Percentiles rank a stretch among this genome's conserved stretches.
phyloP scores from a whole-genome alignment of 2,888 invertebrate species.

The Creontiades dilutus region DNA sequence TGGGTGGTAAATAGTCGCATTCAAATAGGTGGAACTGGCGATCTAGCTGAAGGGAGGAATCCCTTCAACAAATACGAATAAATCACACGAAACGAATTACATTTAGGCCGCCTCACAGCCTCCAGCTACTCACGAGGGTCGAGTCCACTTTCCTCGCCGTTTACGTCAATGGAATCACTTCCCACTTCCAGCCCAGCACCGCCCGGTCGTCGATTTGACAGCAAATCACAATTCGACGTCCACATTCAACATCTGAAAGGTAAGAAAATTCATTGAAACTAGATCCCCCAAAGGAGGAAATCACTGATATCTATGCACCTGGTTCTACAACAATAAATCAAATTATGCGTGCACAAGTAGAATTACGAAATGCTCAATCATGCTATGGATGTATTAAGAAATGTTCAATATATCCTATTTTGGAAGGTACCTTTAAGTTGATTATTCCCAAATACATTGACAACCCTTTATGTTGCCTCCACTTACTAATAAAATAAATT shows the following conservation, averaged over 20 bases:
- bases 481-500: too few relatives aligned
- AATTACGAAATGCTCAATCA: too few relatives aligned
- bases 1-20: neutral
- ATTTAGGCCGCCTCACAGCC: neutral
- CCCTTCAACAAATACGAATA: neutral
- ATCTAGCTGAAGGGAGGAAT: neutral
- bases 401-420: too few relatives aligned
- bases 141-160: slow-evolving; percentile 64
- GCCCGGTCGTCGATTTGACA: slow-evolving; percentile 70
- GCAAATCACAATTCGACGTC: slow-evolving; percentile 72
- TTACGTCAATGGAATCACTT: slow-evolving; percentile 72
- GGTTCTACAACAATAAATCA: too few relatives aligned
- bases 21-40: neutral
- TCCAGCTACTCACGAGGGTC: slow-evolving; percentile 66
- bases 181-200: slow-evolving; percentile 46
- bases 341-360: too few relatives aligned
- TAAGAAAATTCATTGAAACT: slow-evolving; percentile 36
- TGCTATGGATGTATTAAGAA: too few relatives aligned
- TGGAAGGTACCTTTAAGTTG: too few relatives aligned
- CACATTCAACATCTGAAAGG: slow-evolving; percentile 73
- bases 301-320: too few relatives aligned
- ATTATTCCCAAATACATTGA: too few relatives aligned
- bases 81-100: neutral
- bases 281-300: too few relatives aligned
- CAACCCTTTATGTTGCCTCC: too few relatives aligned